Conservation (phyloP, 1,140 invertebrate species). For the Chironomus tepperi region DNA sequence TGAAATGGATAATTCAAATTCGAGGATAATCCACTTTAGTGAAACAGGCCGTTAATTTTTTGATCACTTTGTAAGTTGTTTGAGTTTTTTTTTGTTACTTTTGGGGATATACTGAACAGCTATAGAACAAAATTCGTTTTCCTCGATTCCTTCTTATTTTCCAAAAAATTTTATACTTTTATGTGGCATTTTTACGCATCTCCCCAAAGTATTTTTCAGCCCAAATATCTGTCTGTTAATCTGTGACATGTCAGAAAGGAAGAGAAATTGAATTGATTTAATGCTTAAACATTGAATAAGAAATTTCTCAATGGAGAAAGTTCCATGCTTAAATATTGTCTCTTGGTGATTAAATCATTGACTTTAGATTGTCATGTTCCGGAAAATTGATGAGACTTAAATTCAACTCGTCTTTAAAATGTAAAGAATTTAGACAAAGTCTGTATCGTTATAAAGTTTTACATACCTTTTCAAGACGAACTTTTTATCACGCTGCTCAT, state of each 20-base stretch:
- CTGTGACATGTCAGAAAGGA: neutral
- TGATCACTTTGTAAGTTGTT: conserved; percentile 13
- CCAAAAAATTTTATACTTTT: neutral
- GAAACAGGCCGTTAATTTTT: too few relatives aligned
- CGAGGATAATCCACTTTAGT: too few relatives aligned
- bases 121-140: too few relatives aligned
- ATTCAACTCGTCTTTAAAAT: too few relatives aligned
- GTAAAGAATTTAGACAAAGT: neutral
- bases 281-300: too few relatives aligned
- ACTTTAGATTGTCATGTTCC: too few relatives aligned
- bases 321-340: too few relatives aligned
- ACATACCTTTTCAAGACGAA: neutral
- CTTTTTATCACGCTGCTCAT: neutral
- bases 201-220: neutral
- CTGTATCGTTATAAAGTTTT: neutral
- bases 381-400: too few relatives aligned
- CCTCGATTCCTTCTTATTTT: too few relatives aligned
- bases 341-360: too few relatives aligned
- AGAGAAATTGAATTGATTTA: neutral
- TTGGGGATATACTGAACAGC: neutral
- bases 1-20: too few relatives aligned
- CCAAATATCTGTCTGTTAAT: neutral
- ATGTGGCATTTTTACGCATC: neutral
- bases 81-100: neutral
- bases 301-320: too few relatives aligned